Base-by-base conservation (phyloP, 1,140 invertebrate genomes). In the Drosophila tsacasi region DNA sequence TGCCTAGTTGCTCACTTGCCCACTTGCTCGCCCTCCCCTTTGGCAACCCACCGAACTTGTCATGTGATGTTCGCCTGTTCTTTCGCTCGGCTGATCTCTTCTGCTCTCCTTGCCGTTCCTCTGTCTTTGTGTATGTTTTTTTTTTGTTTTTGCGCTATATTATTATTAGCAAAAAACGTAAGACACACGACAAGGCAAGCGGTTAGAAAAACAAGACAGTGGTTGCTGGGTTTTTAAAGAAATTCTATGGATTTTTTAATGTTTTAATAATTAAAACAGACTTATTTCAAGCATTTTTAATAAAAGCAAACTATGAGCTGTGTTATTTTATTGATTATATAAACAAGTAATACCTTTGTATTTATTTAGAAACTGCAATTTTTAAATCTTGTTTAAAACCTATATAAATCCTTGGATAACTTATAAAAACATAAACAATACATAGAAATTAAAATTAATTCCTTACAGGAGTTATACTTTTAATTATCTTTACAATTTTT, bases 61-160 rank as follows among this genome's bases (percentile, higher is more conserved):
- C 84, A 89, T 85, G 84, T 89, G 84, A 90, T 86, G 83, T 87
- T 81, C 69, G 75, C 64, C 42, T 67, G 64, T 77, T 77, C 74
- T 44, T 64, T 55, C 50, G 60, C 50, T 75, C 59, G 37, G 59
- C 59, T 64, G 59, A 75, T 75, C 72, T 67, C 32, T 57, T 40
- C 37, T 54, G 60, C 39, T 44, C 37, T 69, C 44, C 64, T 25
- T 47, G 52, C 42, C 49, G 15, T 75, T 42, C 52, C 55, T 37
- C 71, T 44, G 42, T 59, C 35, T 32, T 37, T 71, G 23, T 69
- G 15, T 66, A 9, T 76, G 17, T 67, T 35, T 27, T 3, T 15
- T 49, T 25, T 49, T 49, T 49, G 23, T 49, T 57, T 71, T 72
- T 72, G 32, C 50, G 47, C 58, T 39, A 61, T 77, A 69, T 78